phyloP scores from a whole-genome alignment of 2,113 vertebrate genomes.

The Zapornia atra region DNA sequence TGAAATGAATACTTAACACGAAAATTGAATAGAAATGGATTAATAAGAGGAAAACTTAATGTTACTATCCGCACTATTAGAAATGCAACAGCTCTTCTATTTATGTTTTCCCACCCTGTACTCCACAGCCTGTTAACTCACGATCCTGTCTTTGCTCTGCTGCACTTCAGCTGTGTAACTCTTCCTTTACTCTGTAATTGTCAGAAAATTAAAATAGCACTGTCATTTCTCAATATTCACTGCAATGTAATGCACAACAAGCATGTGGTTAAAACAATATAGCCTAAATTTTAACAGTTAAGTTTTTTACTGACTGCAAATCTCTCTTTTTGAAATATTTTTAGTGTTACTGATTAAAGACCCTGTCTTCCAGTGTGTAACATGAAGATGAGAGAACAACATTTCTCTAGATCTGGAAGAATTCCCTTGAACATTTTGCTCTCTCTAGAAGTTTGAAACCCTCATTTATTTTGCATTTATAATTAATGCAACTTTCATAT shows the following conservation, averaged over 20 bases:
- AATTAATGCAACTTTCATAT: not conserved
- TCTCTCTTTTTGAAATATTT: not conserved
- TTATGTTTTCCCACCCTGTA: not conserved
- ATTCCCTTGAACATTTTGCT: not conserved
- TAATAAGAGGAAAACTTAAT: not conserved
- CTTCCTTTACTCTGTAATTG: not conserved
- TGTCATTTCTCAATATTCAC: not conserved
- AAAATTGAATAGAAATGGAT: not conserved
- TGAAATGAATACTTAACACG: not conserved
- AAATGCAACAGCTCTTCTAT: not conserved
- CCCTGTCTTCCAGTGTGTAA: not conserved
- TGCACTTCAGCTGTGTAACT: not conserved
- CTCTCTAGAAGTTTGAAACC: not conserved
- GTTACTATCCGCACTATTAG: not conserved
- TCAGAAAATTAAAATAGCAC: not conserved
- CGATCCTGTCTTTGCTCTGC: not conserved
- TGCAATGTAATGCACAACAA: not conserved
- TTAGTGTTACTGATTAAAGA: not conserved
- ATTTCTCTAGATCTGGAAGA: not conserved
- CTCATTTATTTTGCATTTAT: not conserved
- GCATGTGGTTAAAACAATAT: not conserved
- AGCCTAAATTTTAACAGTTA: not conserved
- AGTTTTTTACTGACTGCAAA: not conserved
- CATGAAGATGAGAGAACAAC: not conserved
- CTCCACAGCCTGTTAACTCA: not conserved